phyloP scores from a whole-genome alignment of 2,888 invertebrate genomes.

The Andrena minutula region DNA sequence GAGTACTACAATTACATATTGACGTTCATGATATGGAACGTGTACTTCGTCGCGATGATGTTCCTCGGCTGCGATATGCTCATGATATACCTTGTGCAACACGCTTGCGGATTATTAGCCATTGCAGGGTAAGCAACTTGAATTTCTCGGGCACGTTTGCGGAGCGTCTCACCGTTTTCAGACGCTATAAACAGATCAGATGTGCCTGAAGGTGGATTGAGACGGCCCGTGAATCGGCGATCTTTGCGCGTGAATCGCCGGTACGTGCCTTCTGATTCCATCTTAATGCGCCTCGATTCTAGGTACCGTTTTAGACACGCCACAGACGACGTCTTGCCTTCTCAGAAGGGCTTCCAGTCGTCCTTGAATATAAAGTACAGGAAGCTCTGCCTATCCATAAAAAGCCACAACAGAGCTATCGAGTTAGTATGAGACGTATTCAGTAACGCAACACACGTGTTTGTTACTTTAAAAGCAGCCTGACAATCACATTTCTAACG shows the following conservation, averaged over 20 bases:
- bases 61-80: not conserved
- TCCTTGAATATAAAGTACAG: not conserved
- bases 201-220: no score
- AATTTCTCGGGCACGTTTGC: not conserved
- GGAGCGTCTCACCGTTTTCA: no score
- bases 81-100: conserved; percentile 8
- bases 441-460: no score
- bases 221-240: no score
- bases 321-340: not conserved
- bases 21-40: not conserved
- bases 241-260: no score
- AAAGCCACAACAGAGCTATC: no score
- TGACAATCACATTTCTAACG: no score
- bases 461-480: no score
- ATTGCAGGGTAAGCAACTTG: not conserved
- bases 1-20: not conserved
- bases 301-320: conserved; percentile 27
- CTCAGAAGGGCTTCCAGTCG: not conserved
- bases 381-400: not conserved
- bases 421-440: not conserved
- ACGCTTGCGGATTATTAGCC: not conserved
- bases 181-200: no score
- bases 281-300: not conserved
- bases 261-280: no score
- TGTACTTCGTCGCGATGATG: not conserved